Base-by-base conservation (phyloP, 2,888 invertebrate species). In the Calameuta idolon region DNA sequence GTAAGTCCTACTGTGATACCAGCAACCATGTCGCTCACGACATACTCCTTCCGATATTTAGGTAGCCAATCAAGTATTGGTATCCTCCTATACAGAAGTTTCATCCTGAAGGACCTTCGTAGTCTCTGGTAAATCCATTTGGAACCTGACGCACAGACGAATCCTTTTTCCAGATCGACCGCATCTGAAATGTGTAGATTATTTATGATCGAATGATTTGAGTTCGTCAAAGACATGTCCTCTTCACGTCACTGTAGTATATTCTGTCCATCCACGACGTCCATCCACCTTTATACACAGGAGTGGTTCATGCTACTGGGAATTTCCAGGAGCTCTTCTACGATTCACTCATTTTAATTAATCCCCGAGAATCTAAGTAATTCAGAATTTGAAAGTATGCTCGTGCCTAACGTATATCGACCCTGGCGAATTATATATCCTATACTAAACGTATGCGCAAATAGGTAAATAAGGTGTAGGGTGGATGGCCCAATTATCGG, bases 11-110 rank as follows among this genome's bases (percentile, higher is more conserved):
- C 95, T 0, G 95, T 95, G 75, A 95, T 88, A 87, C 97, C 97
- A 71, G 97, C 97, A 71, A 97, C 95, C 76, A 96, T 87, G 90
- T 97, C 97, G 34, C 95, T 94, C 37, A 96, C 93, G 12, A 96
- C 94, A 84, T 94, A 94, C 74, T 94, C 92, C 69, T 93, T 89
- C 74, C 93, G 94, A 92, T 96, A 96, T 76, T 93, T 92, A 12
- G 95, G 96, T 82, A 96, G 90, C 96, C 96, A 96, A 79, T 92
- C 90, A 71, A 95, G 88, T 82, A 96, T 94, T 74, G 96, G 96
- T 84, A 96, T 87, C 78, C 95, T 91, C 80, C 94, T 94, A 84
- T 93, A 92, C 34, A 95, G 89, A 4, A 94, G 92, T 90, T 95
- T 95, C 86, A 92, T 93, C 79, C 93, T 94, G 90, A 93, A 95